Evolutionary conservation across 64 coral and sea anemone genomes (phyloP).

Genomic region (Porites australiensis): DNA sequence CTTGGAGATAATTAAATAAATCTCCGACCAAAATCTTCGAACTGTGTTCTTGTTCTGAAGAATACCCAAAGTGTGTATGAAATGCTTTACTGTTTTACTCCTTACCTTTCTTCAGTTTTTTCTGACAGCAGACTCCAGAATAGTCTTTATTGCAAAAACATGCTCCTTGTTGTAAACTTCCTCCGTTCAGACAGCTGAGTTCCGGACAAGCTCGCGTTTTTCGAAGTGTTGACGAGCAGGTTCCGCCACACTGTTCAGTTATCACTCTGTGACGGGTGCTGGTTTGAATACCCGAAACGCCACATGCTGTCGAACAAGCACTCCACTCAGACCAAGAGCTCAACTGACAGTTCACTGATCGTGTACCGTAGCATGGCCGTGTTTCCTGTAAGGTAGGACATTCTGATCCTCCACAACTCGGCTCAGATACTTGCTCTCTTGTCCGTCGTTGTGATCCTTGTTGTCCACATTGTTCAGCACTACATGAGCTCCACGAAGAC

Average conservation of each 20-base stretch:
- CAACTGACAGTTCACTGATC: not conserved
- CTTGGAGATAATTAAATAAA: too few relatives aligned
- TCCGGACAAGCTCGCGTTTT: not conserved
- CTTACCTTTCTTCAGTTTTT: not conserved
- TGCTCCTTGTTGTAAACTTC: not conserved
- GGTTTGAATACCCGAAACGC: not conserved
- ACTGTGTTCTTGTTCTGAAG: too few relatives aligned
- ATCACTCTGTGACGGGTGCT: not conserved
- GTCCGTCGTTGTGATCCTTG: not conserved
- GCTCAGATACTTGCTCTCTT: not conserved
- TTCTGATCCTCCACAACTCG: not conserved
- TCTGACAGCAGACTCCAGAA: not conserved
- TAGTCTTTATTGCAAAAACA: not conserved
- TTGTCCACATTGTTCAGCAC: not conserved
- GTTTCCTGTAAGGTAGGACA: not conserved
- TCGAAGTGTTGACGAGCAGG: not conserved
- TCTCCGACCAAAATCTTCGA: too few relatives aligned
- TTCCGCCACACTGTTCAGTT: not conserved
- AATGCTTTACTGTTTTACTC: too few relatives aligned
- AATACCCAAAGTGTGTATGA: too few relatives aligned
- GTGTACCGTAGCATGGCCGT: not conserved
- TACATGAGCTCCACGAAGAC: constrained; percentile 1
- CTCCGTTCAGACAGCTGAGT: constrained; percentile 10
- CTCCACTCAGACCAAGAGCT: constrained; percentile 22
- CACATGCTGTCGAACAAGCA: not conserved